Conservation (phyloP, 2,113 vertebrate genomes). For the Chlorodrepanis virens region DNA sequence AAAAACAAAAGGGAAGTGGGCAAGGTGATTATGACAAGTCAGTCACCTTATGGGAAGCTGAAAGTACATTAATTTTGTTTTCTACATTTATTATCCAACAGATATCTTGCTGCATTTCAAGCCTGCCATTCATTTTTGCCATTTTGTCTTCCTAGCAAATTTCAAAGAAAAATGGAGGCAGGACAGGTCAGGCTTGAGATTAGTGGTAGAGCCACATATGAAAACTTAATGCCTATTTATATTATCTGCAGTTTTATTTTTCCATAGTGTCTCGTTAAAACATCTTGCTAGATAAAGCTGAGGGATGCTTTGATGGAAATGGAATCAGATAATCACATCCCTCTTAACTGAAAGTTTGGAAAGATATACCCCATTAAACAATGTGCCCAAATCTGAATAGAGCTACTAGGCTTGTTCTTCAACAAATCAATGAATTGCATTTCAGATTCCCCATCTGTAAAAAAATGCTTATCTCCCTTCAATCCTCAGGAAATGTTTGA, state of each 20-base stretch:
- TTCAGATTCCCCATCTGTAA: constrained; percentile 35
- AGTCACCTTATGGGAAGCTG: background rate
- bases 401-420: background rate
- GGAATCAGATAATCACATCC: background rate
- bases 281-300: background rate
- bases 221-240: background rate
- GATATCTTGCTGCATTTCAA: background rate
- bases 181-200: background rate
- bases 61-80: background rate
- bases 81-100: background rate
- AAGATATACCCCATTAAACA: background rate
- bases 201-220: background rate
- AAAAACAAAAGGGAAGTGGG: background rate
- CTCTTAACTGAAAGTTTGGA: constrained; percentile 3
- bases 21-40: background rate
- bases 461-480: constrained; percentile 33
- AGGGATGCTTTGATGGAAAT: background rate
- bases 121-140: background rate
- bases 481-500: constrained; percentile 4
- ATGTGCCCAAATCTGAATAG: background rate
- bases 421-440: background rate
- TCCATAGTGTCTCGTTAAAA: background rate
- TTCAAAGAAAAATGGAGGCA: background rate
- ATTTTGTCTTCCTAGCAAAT: background rate
- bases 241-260: background rate